Percentiles rank a stretch among this genome's conserved stretches.
phyloP scores from a whole-genome alignment of 2,113 vertebrate genomes.

The Glareola pratincola region DNA sequence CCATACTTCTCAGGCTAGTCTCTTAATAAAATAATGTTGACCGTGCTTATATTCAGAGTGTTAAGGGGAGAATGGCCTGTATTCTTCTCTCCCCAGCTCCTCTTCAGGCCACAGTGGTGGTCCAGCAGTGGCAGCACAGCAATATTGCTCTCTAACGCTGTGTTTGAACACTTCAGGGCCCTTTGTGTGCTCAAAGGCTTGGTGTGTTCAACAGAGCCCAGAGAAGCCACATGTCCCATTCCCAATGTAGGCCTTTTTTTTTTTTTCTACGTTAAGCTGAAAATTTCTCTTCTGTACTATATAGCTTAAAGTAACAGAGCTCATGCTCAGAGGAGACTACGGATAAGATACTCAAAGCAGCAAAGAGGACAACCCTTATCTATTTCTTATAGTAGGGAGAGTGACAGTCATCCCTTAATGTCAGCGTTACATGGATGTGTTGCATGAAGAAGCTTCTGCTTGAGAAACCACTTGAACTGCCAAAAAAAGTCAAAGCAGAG shows the following conservation, averaged over 20 bases:
- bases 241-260: neutral
- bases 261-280: neutral
- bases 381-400: neutral
- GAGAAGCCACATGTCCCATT: fast-evolving
- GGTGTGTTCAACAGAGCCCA: neutral
- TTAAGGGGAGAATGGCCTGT: neutral
- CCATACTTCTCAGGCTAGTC: neutral
- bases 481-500: neutral
- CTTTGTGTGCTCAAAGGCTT: neutral
- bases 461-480: neutral
- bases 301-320: neutral
- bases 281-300: neutral
- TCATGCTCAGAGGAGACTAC: neutral
- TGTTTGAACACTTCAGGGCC: neutral
- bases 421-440: neutral
- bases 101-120: neutral
- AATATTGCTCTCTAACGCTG: neutral
- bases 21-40: neutral
- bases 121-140: neutral
- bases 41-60: neutral
- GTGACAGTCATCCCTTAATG: neutral
- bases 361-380: neutral
- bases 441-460: neutral
- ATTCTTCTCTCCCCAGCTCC: neutral
- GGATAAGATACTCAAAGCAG: neutral